Conservation (phyloP, 2,113 vertebrate species). For the Isichthys henryi region DNA sequence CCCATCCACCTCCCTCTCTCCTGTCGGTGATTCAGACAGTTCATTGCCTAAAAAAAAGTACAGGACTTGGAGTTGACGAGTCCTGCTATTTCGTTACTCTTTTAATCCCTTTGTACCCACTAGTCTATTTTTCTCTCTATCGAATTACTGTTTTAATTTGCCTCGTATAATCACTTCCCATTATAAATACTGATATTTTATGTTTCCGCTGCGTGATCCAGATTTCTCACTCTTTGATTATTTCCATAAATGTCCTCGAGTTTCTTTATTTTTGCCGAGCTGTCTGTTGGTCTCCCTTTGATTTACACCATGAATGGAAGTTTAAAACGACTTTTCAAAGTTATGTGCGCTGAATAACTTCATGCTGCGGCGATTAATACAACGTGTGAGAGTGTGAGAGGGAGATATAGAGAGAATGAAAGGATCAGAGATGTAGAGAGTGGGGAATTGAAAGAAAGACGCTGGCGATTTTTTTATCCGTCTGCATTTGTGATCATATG, state of each 20-base stretch:
- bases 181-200: conserved; percentile 1
- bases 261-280: not conserved
- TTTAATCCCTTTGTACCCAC: not conserved
- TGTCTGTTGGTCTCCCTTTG: not conserved
- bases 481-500: not conserved
- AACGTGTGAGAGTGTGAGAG: not conserved
- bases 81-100: conserved; percentile 8
- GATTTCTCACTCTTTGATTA: not conserved
- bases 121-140: not conserved
- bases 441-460: not conserved
- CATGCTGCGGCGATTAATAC: not conserved
- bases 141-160: not conserved
- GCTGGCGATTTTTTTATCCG: not conserved
- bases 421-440: not conserved
- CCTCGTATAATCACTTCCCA: not conserved
- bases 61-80: conserved; percentile 19
- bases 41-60: conserved; percentile 44
- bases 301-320: not conserved
- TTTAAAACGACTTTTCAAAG: not conserved
- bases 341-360: not conserved
- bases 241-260: not conserved
- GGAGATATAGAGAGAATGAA: not conserved
- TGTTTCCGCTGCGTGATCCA: not conserved
- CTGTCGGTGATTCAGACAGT: conserved; percentile 54
- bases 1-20: conserved; percentile 40